These are phyloP conservation scores for Sebastes oblongus DNA, from an alignment of 2,797 vertebrate species.

Conservation along the genomic window DNA sequence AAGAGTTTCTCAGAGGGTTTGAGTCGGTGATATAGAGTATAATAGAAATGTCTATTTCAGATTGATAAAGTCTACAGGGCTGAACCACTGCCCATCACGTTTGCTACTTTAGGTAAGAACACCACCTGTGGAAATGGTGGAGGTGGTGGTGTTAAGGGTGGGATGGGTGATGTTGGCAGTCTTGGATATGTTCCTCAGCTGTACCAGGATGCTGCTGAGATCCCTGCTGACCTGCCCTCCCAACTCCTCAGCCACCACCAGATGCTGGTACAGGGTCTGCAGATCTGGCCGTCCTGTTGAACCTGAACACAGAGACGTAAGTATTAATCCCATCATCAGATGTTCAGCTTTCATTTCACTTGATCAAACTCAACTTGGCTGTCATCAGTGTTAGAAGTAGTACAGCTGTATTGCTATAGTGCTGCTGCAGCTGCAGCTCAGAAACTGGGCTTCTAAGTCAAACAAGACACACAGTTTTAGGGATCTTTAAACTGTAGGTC, in stretches of 20 bases:
- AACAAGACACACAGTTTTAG: background rate
- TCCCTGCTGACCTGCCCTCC: constrained; percentile 56
- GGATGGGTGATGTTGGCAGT: background rate
- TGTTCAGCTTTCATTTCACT: no score
- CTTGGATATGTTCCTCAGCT: constrained; percentile 52
- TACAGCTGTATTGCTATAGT: background rate
- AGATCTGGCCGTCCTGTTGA: background rate
- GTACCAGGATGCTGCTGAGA: constrained; percentile 54
- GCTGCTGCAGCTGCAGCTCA: background rate
- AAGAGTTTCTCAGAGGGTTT: background rate
- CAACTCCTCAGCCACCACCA: constrained; percentile 60
- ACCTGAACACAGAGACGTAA: background rate
- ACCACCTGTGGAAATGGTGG: constrained; percentile 24
- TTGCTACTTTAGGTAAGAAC: background rate
- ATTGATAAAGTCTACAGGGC: no score
- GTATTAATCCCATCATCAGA: no score
- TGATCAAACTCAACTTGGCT: background rate
- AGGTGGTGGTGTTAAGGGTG: background rate
- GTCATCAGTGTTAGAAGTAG: background rate
- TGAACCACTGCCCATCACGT: background rate
- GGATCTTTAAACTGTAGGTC: background rate
- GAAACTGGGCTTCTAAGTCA: no score
- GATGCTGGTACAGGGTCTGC: constrained; percentile 50
- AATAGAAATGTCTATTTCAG: no score
- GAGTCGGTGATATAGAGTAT: background rate